Evolutionary conservation across 2,888 invertebrate genomes (phyloP), one percentile per base, ranked within the genome.

Genomic region (Sinopyrophorus schimmeli): DNA sequence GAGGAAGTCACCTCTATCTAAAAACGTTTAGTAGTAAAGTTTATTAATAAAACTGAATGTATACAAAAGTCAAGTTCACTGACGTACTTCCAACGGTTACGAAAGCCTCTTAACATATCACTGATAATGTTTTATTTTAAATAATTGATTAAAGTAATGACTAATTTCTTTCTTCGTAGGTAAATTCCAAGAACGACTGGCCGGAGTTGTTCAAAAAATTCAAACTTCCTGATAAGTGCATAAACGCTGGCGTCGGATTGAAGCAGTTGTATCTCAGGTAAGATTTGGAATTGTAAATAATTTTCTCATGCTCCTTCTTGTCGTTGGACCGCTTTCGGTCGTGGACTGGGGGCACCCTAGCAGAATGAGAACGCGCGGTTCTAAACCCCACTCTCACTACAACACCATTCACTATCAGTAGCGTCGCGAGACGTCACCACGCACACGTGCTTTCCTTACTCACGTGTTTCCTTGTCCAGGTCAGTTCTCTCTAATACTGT

Each of bases 181-280:
- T 92, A 31, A 94, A 92, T 73, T 84, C 86, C 63, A 85, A 87
- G 65, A 91, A 92, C 68, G 86, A 87, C 56, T 96, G 95, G 96
- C 86, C 89, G 58, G 82, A 87, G 53, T 81, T 95, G 57, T 77
- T 89, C 66, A 80, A 87, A 51, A 81, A 87, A 54, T 79, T 92
- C 63, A 80, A 83, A 52, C 73, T 96, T 49, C 90, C 92, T 12
- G 81, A 82, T 63, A 86, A 86, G 49, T 94, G 96, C 74, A 85
- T 93, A 42, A 96, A 96, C 78, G 92, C 91, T 41, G 84, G 87
- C 55, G 84, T 91, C 48, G 90, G 87, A 46, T 78, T 93, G 56
- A 92, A 92, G 70, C 85, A 87, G 69, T 83, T 91, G 58, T 92
- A 92, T 71, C 80, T 88, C 56, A 82, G 90, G 80, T 89, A 76